Percentiles rank a stretch among this genome's conserved stretches.
Conservation (phyloP, 2,888 invertebrate species). For the Erannis defoliaria region DNA sequence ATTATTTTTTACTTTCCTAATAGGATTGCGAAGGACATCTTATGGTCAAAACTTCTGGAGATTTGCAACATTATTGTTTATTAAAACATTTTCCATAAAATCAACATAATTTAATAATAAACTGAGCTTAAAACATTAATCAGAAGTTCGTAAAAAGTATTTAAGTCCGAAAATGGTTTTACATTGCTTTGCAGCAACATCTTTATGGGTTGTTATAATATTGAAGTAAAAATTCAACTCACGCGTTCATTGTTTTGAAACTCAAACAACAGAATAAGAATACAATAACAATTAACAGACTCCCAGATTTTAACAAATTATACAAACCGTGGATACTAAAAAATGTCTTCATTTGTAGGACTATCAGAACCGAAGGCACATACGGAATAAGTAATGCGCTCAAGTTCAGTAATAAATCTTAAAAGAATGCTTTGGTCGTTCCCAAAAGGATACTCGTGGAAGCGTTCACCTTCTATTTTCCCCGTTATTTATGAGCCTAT, state of each 20-base stretch:
- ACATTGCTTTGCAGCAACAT: background rate
- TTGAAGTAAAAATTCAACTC: conserved; percentile 35
- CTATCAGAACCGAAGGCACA: conserved; percentile 77
- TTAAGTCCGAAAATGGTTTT: background rate
- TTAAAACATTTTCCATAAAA: conserved; percentile 12
- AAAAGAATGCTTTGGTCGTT: conserved; percentile 85
- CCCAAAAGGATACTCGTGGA: conserved; percentile 86
- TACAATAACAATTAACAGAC: conserved; percentile 41
- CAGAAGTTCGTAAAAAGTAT: background rate
- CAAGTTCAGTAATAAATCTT: conserved; percentile 86
- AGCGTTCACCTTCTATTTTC: conserved; percentile 86
- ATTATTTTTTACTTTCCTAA: conserved; percentile 36
- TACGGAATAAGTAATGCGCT: conserved; percentile 85
- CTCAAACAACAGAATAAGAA: conserved; percentile 32
- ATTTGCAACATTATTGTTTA: conserved; percentile 17
- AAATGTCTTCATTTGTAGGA: conserved; percentile 67
- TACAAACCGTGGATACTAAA: conserved; percentile 55
- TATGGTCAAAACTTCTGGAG: conserved; percentile 10
- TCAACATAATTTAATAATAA: conserved; percentile 21
- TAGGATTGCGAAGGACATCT: conserved; percentile 23
- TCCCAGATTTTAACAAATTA: conserved; percentile 44
- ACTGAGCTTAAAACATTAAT: background rate
- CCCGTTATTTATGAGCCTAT: conserved; percentile 85
- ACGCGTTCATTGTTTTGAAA: conserved; percentile 43
- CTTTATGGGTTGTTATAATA: too few species aligned